Evolutionary conservation across 2,888 invertebrate species (phyloP), one percentile per base, ranked within the genome.

Genomic region (Entomobrya multifasciata): DNA sequence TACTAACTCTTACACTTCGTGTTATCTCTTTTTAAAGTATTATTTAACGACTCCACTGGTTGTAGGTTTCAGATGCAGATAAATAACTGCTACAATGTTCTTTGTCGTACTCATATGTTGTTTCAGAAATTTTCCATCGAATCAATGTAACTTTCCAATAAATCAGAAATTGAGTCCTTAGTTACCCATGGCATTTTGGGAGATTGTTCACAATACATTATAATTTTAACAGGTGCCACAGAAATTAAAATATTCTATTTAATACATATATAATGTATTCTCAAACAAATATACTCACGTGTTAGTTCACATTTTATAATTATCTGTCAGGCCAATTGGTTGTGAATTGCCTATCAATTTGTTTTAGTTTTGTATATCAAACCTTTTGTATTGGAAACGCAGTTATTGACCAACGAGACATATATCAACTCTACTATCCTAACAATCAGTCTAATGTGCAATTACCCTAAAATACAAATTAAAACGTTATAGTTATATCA

Each of bases 371-470:
- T 15, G 8, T 22, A 10, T 20, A n/a, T n/a, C 10, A 44, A 20
- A 49, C 4, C 3, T 36, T 20, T 1, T 70, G 49, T 30, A 47
- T n/a, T n/a, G n/a, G 27, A 25, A 52, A 52, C 52, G 74, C 74
- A 52, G 49, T 74, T 52, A 44, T 11, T 74, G 74, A 74, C 74
- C 74, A 74, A 74, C 74, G 74, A 74, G 52, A 74, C 72, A 74
- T 74, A 74, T 74, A 74, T 74, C 74, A 74, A 74, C 22, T 20
- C n/a, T 72, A 17, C 49, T 74, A 25, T 49, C 74, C 52, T 74
- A 52, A 74, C 74, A 74, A 74, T 74, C 74, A 74, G 49, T 74
- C 25, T 74, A 74, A 70, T 70, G 74, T 74, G 74, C 74, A 74
- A 74, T 74, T 49, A 74, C 25, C 15, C 44, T 30, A 74, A 52